Evolutionary conservation across 2,888 invertebrate species (phyloP), one percentile per base, ranked within the genome.

Genomic region (Tenodera sinensis): DNA sequence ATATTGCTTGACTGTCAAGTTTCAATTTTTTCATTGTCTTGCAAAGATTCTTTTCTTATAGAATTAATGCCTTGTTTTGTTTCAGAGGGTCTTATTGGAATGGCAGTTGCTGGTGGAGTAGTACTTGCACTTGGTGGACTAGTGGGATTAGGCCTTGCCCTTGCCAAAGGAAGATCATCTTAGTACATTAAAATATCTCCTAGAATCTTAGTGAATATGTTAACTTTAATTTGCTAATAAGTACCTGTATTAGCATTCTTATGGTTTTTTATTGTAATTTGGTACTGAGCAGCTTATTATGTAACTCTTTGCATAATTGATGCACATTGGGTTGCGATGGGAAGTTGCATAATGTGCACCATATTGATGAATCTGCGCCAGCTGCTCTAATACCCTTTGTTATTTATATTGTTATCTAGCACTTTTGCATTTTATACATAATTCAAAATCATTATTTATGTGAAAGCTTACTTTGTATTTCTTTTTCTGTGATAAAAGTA

Each of bases 91-190:
- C 93, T 98, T 89, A 95, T 97, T 91, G 98, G 98, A 85, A 97
- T 98, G 93, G 98, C 98, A 34, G 95, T 98, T 90, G 97, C 97
- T 88, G 97, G 98, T 91, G 98, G 97, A 91, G 97, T 97, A n/a
- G 96, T 97, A 89, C 93, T 98, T 83, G 98, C 97, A 15, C 93
- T 97, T 88, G 98, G 97, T 88, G 97, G 97, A 89, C 94, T 98
- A 88, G 95, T 98, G 30, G 97, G 97, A 83, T 95, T 98, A 30
- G 98, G 97, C 90, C 95, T 98, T 91, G 97, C 97, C 88, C 94
- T 98, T 71, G 54, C 54, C 54, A 71, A 71, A 71, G 54, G 54
- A 71, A 71, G 54, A 71, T 71, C 54, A 20, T 71, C 54, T 71
- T 71, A 71, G 54, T 71, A 71, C 54, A 20, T 71, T 71, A 4